Evolutionary conservation across 1,140 invertebrate species (phyloP), one percentile per base, ranked within the genome.

Genomic region (Theocolax elegans): DNA sequence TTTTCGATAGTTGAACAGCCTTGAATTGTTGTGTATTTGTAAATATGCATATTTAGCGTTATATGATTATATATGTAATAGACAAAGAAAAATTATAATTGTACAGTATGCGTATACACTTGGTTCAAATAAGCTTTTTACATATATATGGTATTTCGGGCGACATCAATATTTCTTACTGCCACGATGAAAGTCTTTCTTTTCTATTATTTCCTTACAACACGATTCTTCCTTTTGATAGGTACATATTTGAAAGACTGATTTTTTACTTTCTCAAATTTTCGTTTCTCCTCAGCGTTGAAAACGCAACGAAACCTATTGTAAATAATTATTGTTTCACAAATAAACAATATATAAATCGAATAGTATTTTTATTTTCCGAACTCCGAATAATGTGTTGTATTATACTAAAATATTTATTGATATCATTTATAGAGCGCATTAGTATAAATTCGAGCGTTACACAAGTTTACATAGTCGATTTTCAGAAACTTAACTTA

Each of bases 241-340:
- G 38, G 29, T 67, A 40, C 38, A 9, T 56, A 2, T 54, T 29
- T 35, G 27, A 27, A 62, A 67, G 56, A 60, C 70, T 72, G 56
- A 67, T 62, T 66, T 59, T 62, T 42, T 72, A 58, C 27, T 67
- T 53, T 59, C 17, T 59, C 17, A 27, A 31, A 38, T 44, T 27
- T 49, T 31, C 15, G 13, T 1, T 31, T 44, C 27, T 46, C 49
- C 23, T 17, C 0, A 35, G 40, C 10, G 15, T 29, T 40, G 25
- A 67, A 53, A 56, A 31, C 38, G 54, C 31, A 15, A 67, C 13
- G 9, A 53, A 64, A 60, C 40, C 29, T 59, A 62, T 42, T 74
- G 68, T 74, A 74, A 67, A 74, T 74, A 74, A 27, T 67, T 56
- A 67, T 56, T 58, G 64, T 60, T 62, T 62, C 13, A 54, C 54